These are phyloP conservation scores for Phalacrocorax brasilianus DNA, from an alignment of 2,113 vertebrate genomes.

Conservation along the genomic window DNA sequence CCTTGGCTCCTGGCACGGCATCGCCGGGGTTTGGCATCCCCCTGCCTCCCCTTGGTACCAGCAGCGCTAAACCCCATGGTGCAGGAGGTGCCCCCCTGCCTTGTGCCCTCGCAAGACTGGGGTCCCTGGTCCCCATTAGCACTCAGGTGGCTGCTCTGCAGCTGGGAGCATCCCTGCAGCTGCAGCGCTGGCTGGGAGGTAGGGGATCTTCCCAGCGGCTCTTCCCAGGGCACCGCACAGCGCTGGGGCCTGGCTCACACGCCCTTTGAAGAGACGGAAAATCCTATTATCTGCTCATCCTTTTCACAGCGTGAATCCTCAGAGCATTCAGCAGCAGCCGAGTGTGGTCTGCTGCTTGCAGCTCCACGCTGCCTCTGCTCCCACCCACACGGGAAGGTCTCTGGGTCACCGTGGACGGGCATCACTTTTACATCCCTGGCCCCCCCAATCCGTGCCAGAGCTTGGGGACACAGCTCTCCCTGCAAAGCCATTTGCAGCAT, in stretches of 20 bases:
- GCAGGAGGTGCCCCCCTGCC: not conserved
- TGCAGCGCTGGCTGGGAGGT: not conserved
- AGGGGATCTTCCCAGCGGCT: not conserved
- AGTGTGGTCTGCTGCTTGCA: constrained; percentile 45
- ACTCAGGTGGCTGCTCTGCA: not conserved
- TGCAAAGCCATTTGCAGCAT: not conserved
- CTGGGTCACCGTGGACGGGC: not conserved
- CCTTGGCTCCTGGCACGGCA: not conserved
- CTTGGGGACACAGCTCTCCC: not conserved
- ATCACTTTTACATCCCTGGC: not conserved
- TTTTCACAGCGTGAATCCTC: constrained; percentile 41
- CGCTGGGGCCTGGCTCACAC: not conserved
- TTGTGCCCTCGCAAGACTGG: not conserved
- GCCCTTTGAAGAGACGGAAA: constrained; percentile 58
- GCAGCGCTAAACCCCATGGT: not conserved
- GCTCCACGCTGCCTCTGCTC: not conserved
- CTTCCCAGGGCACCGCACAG: not conserved
- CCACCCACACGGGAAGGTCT: not conserved
- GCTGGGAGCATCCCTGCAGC: not conserved
- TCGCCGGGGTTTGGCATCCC: not conserved
- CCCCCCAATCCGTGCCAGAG: not conserved
- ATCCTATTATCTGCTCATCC: constrained; percentile 71
- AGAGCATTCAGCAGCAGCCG: constrained; percentile 37
- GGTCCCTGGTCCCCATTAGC: not conserved
- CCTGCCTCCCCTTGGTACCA: not conserved